phyloP scores from a whole-genome alignment of 1,140 invertebrate species.

The Pollicipes pollicipes region DNA sequence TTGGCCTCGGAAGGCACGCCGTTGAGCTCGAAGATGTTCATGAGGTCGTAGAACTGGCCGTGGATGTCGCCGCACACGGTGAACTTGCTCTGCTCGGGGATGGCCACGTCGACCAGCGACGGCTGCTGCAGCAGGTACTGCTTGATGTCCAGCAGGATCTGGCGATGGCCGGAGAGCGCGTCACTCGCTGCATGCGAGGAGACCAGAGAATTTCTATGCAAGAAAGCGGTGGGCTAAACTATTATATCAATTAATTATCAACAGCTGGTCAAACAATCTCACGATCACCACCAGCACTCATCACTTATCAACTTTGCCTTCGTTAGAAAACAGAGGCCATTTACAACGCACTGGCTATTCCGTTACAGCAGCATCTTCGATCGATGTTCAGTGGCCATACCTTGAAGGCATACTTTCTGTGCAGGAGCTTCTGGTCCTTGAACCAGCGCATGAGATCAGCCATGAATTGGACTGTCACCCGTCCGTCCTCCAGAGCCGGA shows the following conservation, averaged over 20 bases:
- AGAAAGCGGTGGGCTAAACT: neutral
- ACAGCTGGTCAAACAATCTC: neutral
- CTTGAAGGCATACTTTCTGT: slow-evolving; percentile 94
- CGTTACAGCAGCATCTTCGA: slow-evolving; percentile 8
- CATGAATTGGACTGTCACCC: slow-evolving; percentile 32
- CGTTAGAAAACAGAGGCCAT: no score
- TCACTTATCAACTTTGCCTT: no score
- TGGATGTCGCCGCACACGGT: slow-evolving; percentile 99
- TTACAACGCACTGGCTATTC: no score
- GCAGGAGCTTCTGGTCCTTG: slow-evolving; percentile 79
- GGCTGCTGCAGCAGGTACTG: slow-evolving; percentile 63
- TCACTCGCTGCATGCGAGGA: neutral
- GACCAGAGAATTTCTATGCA: neutral
- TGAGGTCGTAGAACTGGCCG: slow-evolving; percentile 94
- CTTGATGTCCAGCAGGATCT: slow-evolving; percentile 86
- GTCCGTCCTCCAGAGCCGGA: slow-evolving; percentile 70
- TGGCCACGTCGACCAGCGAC: slow-evolving; percentile 72
- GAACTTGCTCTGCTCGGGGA: slow-evolving; percentile 78
- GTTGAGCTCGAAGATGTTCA: slow-evolving; percentile 96
- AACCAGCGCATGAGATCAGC: slow-evolving; percentile 75
- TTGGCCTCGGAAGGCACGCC: slow-evolving; percentile 85
- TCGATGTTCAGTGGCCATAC: slow-evolving; percentile 32
- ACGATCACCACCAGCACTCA: no score
- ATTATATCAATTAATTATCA: slow-evolving; percentile 7
- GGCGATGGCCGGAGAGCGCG: slow-evolving; percentile 22